Evolutionary conservation across 53 echinoderm and acorn worm genomes (phyloP).

Genomic region (Hippasteria phrygiana): DNA sequence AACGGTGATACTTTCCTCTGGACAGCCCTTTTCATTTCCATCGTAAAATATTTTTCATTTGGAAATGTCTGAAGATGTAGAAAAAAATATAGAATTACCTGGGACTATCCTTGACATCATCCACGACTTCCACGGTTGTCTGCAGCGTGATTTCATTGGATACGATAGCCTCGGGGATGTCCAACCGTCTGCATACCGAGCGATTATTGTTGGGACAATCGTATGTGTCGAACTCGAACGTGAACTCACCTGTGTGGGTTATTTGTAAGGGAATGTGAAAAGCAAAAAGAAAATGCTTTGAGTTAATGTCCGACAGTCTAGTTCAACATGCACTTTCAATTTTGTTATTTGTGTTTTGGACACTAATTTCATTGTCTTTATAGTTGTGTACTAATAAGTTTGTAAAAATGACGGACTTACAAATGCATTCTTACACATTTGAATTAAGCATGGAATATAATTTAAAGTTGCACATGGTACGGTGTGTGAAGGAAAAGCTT

Average conservation of each 20-base stretch:
- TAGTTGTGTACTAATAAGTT: no score
- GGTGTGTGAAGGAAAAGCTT: no score
- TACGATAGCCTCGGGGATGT: constrained; percentile 76
- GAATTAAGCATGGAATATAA: no score
- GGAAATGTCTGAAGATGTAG: neutral
- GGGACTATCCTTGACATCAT: constrained; percentile 67
- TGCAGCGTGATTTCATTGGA: constrained; percentile 77
- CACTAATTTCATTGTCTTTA: no score
- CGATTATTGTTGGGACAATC: constrained; percentile 70
- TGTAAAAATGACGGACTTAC: no score
- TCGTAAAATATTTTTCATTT: neutral
- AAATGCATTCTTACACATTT: no score
- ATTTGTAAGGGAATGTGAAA: neutral
- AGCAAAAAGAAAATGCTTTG: no score
- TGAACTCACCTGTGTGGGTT: constrained; percentile 78
- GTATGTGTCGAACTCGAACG: constrained; percentile 74
- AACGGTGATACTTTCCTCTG: no score
- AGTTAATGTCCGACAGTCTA: neutral
- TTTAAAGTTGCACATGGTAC: no score
- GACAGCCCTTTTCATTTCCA: no score
- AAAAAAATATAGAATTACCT: constrained; percentile 28
- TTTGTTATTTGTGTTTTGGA: no score
- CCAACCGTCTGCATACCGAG: constrained; percentile 58
- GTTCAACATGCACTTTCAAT: no score
- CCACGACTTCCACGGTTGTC: constrained; percentile 72